Evolutionary conservation across 2,113 vertebrate species (phyloP), one percentile per base, ranked within the genome.

Genomic region (Eolophus roseicapilla): DNA sequence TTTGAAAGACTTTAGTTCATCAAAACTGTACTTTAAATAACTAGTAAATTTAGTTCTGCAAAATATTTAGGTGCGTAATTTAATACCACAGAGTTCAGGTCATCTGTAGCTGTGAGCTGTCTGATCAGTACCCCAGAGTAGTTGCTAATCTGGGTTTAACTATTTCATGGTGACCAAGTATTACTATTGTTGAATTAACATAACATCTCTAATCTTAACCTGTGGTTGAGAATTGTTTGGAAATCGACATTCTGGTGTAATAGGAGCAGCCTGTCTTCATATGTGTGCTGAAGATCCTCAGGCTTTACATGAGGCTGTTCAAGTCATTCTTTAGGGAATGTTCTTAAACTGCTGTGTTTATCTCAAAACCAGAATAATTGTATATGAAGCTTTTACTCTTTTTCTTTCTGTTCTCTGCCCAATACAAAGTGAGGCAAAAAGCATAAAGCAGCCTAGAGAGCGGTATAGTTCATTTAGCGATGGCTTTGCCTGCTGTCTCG

Each of bases 381-480:
- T 27, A 10, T 50, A 3, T 37, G 35, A 53, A 25, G 7, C 9
- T 79, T 77, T 84, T 21, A 55, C 20, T 71, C 75, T 75, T 65
- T 83, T 82, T 46, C 82, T 96, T 93, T 95, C 55, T 64, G n/a
- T 92, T 95, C 73, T 89, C 92, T 35, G 70, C 86, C 65, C 59
- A 5, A 0, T 53, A 35, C 14, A 18, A 57, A 31, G 37, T 83
- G 67, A 75, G 10, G 17, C 17, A 35, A 55, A 55, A 77, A 81
- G 88, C 91, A 94, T 16, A 41, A 82, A 82, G 53, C 70, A 81
- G 85, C 96, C 82, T 55, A 7, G 37, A 85, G 84, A 83, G 85
- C 13, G 18, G 37, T 55, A 10, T 6, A 33, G 43, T 28, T 84
- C 33, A 29, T 77, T 78, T 37, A 33, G 12, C 11, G 39, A 4